Percentiles rank a stretch among this genome's conserved stretches.
Conservation (phyloP, 2,888 invertebrate genomes). For the Abscondita cerata region DNA sequence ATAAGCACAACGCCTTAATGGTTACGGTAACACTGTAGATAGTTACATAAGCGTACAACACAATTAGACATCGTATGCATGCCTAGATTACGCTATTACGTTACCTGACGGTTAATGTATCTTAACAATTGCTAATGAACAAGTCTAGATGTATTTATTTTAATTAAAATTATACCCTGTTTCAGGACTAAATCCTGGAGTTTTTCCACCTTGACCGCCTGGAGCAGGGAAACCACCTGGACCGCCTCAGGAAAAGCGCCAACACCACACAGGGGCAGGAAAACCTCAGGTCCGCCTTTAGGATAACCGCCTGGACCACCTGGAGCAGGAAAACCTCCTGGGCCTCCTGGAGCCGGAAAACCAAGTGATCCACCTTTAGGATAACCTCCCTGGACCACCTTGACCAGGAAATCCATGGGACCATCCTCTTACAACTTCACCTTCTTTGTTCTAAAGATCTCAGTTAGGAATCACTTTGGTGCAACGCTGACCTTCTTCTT, state of each 20-base stretch:
- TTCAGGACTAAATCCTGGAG: conserved; percentile 57
- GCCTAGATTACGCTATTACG: too few relatives aligned
- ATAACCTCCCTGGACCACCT: conserved; percentile 40
- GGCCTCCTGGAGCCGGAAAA: conserved; percentile 37
- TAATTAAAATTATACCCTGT: conserved; percentile 60
- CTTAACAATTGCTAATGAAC: too few relatives aligned
- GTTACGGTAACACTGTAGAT: too few relatives aligned
- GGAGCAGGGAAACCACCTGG: conserved; percentile 40
- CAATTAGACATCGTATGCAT: too few relatives aligned
- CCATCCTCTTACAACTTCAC: conserved; percentile 64
- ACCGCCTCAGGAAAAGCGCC: too few relatives aligned
- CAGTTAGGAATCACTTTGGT: conserved; percentile 67
- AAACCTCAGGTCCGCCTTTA: too few relatives aligned
- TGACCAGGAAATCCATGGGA: conserved; percentile 42
- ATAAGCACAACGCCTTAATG: background rate
- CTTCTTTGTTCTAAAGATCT: conserved; percentile 65
- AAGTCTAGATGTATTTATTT: too few relatives aligned
- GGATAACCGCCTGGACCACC: conserved; percentile 21
- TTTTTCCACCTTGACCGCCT: conserved; percentile 49
- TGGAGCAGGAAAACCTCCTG: conserved; percentile 36
- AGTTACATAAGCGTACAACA: too few relatives aligned
- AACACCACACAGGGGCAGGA: too few relatives aligned
- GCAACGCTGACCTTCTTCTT: too few relatives aligned
- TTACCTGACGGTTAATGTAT: too few relatives aligned
- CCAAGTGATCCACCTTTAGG: conserved; percentile 41